Percentiles rank a stretch among this genome's conserved stretches.
Evolutionary conservation across 2,797 vertebrate genomes (phyloP).

Genomic region (Rhabdomys pumilio): DNA sequence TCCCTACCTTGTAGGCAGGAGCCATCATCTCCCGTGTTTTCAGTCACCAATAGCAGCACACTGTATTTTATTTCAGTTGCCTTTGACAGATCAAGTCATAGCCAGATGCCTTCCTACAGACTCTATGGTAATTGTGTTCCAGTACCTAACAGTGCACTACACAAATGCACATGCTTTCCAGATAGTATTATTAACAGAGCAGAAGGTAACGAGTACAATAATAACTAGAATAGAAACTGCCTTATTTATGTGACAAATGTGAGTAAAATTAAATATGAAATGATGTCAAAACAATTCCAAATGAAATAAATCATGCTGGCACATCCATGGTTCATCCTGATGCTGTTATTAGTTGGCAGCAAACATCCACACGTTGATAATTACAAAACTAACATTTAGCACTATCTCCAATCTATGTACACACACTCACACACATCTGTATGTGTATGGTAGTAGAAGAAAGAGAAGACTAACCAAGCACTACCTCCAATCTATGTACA

Average conservation of each 20-base stretch:
- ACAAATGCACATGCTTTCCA: background rate
- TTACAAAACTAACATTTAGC: background rate
- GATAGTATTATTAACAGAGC: background rate
- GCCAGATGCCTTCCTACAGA: background rate
- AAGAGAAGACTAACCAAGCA: background rate
- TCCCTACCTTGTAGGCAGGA: background rate
- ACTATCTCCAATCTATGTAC: background rate
- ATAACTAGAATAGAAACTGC: background rate
- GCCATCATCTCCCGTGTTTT: background rate
- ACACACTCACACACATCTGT: background rate
- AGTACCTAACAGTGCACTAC: background rate
- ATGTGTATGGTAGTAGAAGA: background rate
- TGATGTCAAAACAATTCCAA: background rate
- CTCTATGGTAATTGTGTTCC: background rate
- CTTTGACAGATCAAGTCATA: background rate
- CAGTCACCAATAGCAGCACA: background rate
- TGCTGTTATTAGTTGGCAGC: background rate
- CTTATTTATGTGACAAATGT: background rate
- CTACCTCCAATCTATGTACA: background rate
- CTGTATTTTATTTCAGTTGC: background rate
- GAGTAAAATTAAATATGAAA: constrained; percentile 14
- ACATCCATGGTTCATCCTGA: background rate
- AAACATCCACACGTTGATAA: background rate
- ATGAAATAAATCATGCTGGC: background rate
- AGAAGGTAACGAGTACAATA: background rate